phyloP scores from a whole-genome alignment of 2,113 vertebrate genomes.

The Plectropomus leopardus region DNA sequence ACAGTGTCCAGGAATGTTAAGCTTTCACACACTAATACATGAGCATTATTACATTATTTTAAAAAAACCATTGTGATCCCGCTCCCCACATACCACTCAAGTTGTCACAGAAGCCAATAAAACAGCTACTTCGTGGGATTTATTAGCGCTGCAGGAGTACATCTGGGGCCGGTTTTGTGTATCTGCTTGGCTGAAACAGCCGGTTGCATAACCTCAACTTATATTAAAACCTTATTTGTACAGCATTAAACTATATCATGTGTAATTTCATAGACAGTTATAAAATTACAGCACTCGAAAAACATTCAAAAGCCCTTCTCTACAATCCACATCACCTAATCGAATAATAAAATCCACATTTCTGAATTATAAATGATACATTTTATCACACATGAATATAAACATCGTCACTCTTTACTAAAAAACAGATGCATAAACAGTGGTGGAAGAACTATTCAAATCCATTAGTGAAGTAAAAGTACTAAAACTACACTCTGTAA shows the following conservation, averaged over 20 bases:
- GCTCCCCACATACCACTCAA: background rate
- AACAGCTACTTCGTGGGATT: slow-evolving; percentile 4
- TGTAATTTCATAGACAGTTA: background rate
- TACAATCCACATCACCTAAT: too few species aligned
- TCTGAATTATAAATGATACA: background rate
- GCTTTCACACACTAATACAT: background rate
- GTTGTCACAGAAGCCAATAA: slow-evolving; percentile 10
- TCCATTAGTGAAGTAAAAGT: too few species aligned
- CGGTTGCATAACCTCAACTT: background rate
- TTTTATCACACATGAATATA: background rate
- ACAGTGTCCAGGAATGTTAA: background rate
- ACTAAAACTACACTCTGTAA: too few species aligned
- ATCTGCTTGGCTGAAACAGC: slow-evolving; percentile 2
- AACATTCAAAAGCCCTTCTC: slow-evolving; percentile 1
- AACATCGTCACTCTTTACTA: background rate
- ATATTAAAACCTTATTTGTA: slow-evolving; percentile 7
- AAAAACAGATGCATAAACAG: background rate
- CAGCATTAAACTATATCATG: slow-evolving; percentile 17
- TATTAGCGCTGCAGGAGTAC: background rate
- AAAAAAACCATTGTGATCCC: background rate
- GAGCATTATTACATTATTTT: background rate
- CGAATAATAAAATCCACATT: background rate
- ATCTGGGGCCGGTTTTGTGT: slow-evolving; percentile 12
- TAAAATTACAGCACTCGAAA: background rate
- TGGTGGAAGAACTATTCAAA: too few species aligned